A percentile compares a stretch with the other conserved stretches of the same genome.
Conservation (phyloP, 2,797 vertebrate genomes). For the Micromesistius poutassou region DNA sequence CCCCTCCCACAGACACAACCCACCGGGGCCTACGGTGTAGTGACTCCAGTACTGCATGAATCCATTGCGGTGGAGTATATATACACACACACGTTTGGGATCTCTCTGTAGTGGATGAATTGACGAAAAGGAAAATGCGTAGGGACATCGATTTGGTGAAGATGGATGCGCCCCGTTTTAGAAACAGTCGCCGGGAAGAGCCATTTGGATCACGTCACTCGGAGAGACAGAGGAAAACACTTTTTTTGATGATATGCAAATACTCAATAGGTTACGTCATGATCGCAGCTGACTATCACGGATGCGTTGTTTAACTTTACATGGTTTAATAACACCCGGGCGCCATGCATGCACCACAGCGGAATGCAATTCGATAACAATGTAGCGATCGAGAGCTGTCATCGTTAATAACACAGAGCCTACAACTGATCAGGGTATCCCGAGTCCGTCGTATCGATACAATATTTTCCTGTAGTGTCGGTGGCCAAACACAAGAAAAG, state of each 20-base stretch:
- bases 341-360: not conserved
- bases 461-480: slow-evolving; percentile 1
- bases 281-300: too few species aligned
- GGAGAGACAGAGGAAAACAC: slow-evolving; percentile 7
- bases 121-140: not conserved
- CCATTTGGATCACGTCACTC: slow-evolving; percentile 4
- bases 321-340: not conserved
- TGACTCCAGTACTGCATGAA: not conserved
- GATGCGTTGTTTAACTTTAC: too few species aligned
- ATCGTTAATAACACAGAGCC: slow-evolving; percentile 43
- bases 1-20: too few species aligned
- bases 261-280: not conserved
- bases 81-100: not conserved
- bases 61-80: not conserved
- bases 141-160: too few species aligned
- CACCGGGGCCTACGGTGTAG: too few species aligned
- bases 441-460: too few species aligned
- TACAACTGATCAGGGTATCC: slow-evolving; percentile 19
- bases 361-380: slow-evolving; percentile 19
- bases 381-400: slow-evolving; percentile 52
- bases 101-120: not conserved
- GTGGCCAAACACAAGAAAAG: not conserved
- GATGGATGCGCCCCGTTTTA: not conserved
- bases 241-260: not conserved
- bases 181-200: slow-evolving; percentile 3